These are phyloP conservation scores for Patiria miniata DNA, from an alignment of 35 echinoderm and acorn worm genomes.

Conservation along the genomic window DNA sequence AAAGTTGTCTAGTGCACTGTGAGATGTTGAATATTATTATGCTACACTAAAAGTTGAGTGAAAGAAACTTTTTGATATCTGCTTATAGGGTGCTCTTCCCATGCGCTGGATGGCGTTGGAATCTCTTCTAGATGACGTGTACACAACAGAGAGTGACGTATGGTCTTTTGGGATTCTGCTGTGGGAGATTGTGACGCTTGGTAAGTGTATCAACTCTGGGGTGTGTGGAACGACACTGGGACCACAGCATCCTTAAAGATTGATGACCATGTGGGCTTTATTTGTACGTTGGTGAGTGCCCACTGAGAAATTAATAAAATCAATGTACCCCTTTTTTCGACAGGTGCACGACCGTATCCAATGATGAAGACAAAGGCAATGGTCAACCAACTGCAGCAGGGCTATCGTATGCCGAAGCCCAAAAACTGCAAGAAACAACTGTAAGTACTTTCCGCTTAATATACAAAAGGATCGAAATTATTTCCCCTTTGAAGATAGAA, in stretches of 20 bases:
- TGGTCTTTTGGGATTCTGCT: slow-evolving; percentile 89
- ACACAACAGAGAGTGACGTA: slow-evolving; percentile 79
- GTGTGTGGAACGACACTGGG: background rate
- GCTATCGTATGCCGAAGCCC: background rate
- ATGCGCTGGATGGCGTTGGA: slow-evolving; percentile 89
- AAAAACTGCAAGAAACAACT: background rate
- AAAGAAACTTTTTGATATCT: background rate
- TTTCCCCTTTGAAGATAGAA: no score
- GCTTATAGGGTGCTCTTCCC: slow-evolving; percentile 28
- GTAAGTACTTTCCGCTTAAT: background rate
- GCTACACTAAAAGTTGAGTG: no score
- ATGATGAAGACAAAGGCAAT: background rate
- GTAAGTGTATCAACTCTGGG: background rate
- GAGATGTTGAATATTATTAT: no score
- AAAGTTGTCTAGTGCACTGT: no score
- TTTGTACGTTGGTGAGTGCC: background rate
- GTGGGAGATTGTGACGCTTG: slow-evolving; percentile 89
- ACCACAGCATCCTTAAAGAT: background rate
- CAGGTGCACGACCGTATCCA: background rate
- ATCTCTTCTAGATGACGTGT: slow-evolving; percentile 75
- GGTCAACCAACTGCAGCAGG: background rate
- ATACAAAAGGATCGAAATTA: background rate
- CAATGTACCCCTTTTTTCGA: background rate
- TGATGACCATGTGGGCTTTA: background rate
- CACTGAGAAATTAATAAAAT: background rate